A percentile compares a stretch with the other conserved stretches of the same genome.
Evolutionary conservation across 92 coral and sea anemone genomes (phyloP).

Genomic region (Meandrina meandrites): DNA sequence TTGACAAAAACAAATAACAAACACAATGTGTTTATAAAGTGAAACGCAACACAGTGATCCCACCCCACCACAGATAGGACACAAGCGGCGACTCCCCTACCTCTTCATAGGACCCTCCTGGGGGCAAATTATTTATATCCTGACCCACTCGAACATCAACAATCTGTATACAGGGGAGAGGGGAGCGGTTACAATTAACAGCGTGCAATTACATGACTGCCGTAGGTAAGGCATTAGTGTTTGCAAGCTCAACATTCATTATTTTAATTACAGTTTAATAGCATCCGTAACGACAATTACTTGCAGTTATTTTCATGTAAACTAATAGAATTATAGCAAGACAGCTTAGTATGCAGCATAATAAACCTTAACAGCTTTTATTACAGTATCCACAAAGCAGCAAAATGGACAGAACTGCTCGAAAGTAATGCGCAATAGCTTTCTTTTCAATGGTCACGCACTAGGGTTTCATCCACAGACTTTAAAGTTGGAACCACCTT

Average conservation of each 20-base stretch:
- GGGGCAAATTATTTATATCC: conserved; percentile 19
- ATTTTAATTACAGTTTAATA: too few species aligned
- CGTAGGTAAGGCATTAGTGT: too few species aligned
- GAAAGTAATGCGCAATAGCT: background rate
- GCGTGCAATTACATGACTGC: too few species aligned
- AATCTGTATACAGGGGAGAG: conserved; percentile 36
- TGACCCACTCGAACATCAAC: conserved; percentile 28
- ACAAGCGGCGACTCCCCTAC: conserved; percentile 25
- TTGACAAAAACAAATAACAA: background rate
- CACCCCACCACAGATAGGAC: background rate
- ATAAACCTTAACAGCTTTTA: too few species aligned
- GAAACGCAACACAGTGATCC: background rate
- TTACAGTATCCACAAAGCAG: too few species aligned
- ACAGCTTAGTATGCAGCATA: too few species aligned
- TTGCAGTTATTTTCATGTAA: too few species aligned
- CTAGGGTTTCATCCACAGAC: background rate
- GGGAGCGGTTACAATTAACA: conserved; percentile 12
- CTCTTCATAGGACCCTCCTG: conserved; percentile 21
- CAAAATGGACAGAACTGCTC: too few species aligned
- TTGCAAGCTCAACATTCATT: too few species aligned
- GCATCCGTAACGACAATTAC: too few species aligned
- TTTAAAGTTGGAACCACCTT: background rate
- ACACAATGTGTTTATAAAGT: background rate
- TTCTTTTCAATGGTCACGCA: background rate
- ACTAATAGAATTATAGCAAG: too few species aligned